phyloP scores from a whole-genome alignment of 2,888 invertebrate genomes.

The Diarsia rubi region DNA sequence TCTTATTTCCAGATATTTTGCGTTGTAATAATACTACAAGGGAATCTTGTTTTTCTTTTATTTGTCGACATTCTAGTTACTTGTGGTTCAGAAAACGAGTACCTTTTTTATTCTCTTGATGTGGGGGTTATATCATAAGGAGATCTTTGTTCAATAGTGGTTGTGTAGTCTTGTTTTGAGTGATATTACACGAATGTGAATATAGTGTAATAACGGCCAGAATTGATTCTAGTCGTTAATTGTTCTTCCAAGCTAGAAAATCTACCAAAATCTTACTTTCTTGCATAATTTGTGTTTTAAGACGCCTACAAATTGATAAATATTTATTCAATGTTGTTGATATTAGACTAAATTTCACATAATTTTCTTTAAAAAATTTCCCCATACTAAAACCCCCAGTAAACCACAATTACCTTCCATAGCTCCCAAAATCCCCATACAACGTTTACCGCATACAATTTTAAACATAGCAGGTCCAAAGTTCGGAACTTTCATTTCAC shows the following conservation, averaged over 20 bases:
- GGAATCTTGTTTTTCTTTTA: constrained; percentile 12
- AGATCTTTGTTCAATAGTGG: too few relatives aligned
- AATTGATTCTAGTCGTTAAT: neutral
- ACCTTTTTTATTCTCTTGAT: neutral
- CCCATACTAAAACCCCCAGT: neutral
- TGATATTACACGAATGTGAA: neutral
- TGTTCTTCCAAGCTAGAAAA: too few relatives aligned
- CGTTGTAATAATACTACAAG: constrained; percentile 30
- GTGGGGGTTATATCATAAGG: neutral
- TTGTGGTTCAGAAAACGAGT: constrained; percentile 24
- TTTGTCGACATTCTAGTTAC: constrained; percentile 6
- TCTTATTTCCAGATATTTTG: constrained; percentile 32
- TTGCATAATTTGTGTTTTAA: neutral
- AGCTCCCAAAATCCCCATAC: constrained; percentile 5
- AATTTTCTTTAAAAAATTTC: constrained; percentile 4
- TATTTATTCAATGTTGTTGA: neutral
- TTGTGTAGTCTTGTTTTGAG: neutral
- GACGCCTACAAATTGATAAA: neutral
- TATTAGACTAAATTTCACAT: neutral
- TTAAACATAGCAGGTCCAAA: constrained; percentile 24
- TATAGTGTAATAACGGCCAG: neutral
- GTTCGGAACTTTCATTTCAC: constrained; percentile 41
- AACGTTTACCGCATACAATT: constrained; percentile 27
- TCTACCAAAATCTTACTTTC: neutral
- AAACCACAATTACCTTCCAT: constrained; percentile 2